These are phyloP conservation scores for Meteorus colon DNA, from an alignment of 2,888 invertebrate genomes.

Conservation along the genomic window DNA sequence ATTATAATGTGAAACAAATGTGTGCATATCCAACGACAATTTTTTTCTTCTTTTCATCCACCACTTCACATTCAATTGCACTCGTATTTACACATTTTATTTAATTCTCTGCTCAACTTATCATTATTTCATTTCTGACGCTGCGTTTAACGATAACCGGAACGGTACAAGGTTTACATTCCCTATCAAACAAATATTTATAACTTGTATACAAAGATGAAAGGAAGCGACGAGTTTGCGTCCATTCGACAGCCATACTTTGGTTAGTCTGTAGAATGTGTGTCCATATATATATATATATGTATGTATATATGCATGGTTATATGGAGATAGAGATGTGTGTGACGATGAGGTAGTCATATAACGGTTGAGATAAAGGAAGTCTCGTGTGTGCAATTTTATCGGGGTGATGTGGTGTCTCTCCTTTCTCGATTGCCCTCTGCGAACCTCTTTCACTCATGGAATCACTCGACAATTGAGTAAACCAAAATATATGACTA, in stretches of 20 bases:
- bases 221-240: constrained; percentile 24
- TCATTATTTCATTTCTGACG: not conserved
- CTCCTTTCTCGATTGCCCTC: not conserved
- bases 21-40: not conserved
- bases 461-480: not conserved
- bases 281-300: constrained; percentile 3
- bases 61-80: not conserved
- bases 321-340: constrained; percentile 7
- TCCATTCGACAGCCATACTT: constrained; percentile 1
- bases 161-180: not conserved
- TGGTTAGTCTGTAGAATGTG: not conserved
- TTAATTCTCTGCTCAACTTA: not conserved
- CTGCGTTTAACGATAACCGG: not conserved
- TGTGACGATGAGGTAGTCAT: not conserved
- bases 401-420: constrained; percentile 11
- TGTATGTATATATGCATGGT: too few species aligned
- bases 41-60: not conserved
- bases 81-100: not conserved
- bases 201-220: constrained; percentile 18
- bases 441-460: not conserved
- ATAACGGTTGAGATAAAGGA: constrained; percentile 2
- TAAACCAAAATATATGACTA: not conserved
- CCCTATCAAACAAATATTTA: constrained; percentile 14
- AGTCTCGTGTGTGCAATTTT: constrained; percentile 12
- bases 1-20: constrained; percentile 1